Conservation (phyloP, 1,140 invertebrate genomes). For the Papilio machaon region DNA sequence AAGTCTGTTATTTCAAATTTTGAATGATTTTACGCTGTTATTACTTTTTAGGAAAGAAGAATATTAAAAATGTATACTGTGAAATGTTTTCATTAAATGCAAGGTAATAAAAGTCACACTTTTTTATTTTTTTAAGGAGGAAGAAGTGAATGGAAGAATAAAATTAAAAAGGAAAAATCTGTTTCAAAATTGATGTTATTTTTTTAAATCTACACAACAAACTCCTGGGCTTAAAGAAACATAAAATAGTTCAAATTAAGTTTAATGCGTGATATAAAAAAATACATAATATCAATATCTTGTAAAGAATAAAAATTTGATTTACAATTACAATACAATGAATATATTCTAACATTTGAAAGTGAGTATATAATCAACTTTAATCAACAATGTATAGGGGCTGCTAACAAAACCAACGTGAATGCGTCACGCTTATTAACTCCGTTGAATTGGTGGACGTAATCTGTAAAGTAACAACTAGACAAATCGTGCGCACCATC, state of each 20-base stretch:
- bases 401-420: conserved; percentile 53
- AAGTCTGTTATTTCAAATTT: conserved; percentile 50
- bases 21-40: conserved; percentile 35
- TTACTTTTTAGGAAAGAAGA: conserved; percentile 24
- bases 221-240: no score
- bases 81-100: not conserved
- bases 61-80: not conserved
- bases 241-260: no score
- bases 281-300: no score
- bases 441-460: conserved; percentile 55
- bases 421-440: conserved; percentile 66
- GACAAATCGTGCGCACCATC: conserved; percentile 53
- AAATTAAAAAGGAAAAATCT: no score
- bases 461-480: conserved; percentile 65
- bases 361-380: not conserved
- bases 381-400: conserved; percentile 20
- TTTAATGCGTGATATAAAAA: no score
- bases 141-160: no score
- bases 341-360: not conserved
- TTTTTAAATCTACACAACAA: no score
- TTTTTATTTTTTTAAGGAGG: no score
- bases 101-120: not conserved
- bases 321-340: not conserved
- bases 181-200: no score
- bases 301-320: no score